These are phyloP conservation scores for Erebia palarica DNA, from an alignment of 2,888 invertebrate genomes.

Conservation along the genomic window DNA sequence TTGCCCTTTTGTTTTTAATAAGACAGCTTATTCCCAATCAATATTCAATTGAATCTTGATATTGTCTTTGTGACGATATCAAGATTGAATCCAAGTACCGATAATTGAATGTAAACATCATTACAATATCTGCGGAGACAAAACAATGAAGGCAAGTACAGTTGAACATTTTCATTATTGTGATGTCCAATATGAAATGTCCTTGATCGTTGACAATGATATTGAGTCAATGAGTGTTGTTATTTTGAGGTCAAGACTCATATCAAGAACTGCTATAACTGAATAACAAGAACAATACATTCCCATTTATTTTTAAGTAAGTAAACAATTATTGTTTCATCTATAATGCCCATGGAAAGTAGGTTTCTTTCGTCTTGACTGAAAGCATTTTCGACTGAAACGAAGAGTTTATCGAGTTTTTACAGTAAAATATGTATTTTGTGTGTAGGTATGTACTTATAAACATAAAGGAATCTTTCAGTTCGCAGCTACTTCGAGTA, in stretches of 20 bases:
- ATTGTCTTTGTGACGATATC: neutral
- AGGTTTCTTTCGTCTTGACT: no score
- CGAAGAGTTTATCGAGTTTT: no score
- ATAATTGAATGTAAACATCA: slow-evolving; percentile 31
- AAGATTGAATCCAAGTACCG: slow-evolving; percentile 13
- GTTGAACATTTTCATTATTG: slow-evolving; percentile 30
- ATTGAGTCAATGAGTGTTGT: slow-evolving; percentile 20
- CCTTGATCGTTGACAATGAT: slow-evolving; percentile 24
- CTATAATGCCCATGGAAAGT: no score
- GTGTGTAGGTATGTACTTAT: no score
- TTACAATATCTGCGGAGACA: slow-evolving; percentile 27
- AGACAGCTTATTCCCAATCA: slow-evolving; percentile 5
- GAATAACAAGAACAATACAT: no score
- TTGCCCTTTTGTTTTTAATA: slow-evolving; percentile 7
- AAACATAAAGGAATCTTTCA: no score
- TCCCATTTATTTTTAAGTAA: no score
- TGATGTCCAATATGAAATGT: slow-evolving; percentile 32
- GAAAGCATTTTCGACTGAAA: no score
- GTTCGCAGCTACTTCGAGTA: no score
- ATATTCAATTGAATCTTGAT: slow-evolving; percentile 12
- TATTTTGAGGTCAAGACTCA: neutral
- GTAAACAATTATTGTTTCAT: no score
- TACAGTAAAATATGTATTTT: no score
- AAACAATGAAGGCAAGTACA: slow-evolving; percentile 33
- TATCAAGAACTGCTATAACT: no score